Base-by-base conservation (phyloP, 2,888 invertebrate species). In the Agrochola circellaris region DNA sequence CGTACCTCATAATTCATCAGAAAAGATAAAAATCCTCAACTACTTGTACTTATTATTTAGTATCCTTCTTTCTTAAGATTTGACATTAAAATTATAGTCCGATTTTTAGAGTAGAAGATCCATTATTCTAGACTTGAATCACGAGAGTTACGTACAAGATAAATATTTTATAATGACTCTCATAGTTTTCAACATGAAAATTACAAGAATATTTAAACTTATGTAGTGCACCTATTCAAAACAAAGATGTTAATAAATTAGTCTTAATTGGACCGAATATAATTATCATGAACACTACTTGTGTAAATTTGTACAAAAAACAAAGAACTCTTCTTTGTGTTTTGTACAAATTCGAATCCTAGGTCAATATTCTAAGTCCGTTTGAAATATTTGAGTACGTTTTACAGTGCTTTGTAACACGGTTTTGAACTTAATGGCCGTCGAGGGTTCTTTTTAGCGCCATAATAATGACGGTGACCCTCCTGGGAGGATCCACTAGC, bases 21-120 rank as follows among this genome's bases (percentile, higher is more conserved):
- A 61, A 15, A 81, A 60, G 26, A 26, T 61, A 45, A 62, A 69
- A 73, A 15, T 20, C 51, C n/a, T 62, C 54, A 48, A 62, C 30
- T 75, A 56, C 34, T 58, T n/a, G 23, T 45, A 34, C 20, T 60
- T 30, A 30, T 68, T 51, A 60, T 26, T 61, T 72, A 58, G 64
- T 65, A 65, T 54, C 7, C n/a, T 60, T 78, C 23, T 34, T 61
- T 76, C 51, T 61, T 65, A 61, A 56, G 61, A 66, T 45, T 38
- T 42, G 3, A 42, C 38, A 66, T 83, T 82, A 77, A 56, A 62
- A 83, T 67, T 67, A 54, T 61, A 56, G 77, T 61, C 45, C 77
- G 9, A 48, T 61, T 45, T 82, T 61, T 51, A 9, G 0, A 66
- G 45, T 20, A 66, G 66, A 66, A 48, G 60, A 61, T 51, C 6